These are phyloP conservation scores for Fistularia tabacaria DNA, from an alignment of 2,797 vertebrate species.

Conservation along the genomic window DNA sequence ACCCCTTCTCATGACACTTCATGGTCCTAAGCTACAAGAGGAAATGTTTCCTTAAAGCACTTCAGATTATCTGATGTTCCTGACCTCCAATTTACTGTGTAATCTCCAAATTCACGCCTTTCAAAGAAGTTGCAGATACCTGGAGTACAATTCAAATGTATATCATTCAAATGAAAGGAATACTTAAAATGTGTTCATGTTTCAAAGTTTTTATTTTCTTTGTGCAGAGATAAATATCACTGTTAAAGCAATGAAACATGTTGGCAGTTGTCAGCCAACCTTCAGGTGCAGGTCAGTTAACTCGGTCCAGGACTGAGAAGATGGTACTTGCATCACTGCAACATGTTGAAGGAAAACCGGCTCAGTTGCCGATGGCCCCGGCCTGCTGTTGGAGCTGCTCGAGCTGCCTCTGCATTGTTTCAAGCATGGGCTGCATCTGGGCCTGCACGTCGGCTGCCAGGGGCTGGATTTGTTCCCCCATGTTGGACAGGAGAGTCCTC, in stretches of 20 bases:
- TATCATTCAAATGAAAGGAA: no score
- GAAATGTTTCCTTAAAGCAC: no score
- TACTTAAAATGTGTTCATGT: neutral
- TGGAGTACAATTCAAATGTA: no score
- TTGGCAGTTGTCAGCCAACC: constrained; percentile 5
- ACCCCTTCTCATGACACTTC: no score
- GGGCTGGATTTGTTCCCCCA: constrained; percentile 52
- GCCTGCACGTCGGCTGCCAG: constrained; percentile 34
- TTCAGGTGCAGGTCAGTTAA: neutral
- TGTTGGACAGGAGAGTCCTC: neutral
- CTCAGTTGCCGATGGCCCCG: constrained; percentile 37
- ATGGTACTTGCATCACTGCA: constrained; percentile 10
- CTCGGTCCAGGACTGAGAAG: neutral
- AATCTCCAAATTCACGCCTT: no score
- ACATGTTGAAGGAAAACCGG: neutral
- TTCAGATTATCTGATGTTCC: no score
- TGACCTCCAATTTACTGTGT: no score
- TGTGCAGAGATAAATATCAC: neutral
- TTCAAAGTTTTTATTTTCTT: neutral
- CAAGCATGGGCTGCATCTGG: constrained; percentile 44
- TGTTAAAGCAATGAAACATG: constrained; percentile 29
- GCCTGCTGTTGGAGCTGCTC: constrained; percentile 21
- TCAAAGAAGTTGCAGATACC: no score
- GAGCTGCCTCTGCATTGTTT: constrained; percentile 36
- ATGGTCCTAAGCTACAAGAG: no score